A percentile compares a stretch with the other conserved stretches of the same genome.
phyloP scores from a whole-genome alignment of 2,797 vertebrate species.

The Cercopithecus petaurista region DNA sequence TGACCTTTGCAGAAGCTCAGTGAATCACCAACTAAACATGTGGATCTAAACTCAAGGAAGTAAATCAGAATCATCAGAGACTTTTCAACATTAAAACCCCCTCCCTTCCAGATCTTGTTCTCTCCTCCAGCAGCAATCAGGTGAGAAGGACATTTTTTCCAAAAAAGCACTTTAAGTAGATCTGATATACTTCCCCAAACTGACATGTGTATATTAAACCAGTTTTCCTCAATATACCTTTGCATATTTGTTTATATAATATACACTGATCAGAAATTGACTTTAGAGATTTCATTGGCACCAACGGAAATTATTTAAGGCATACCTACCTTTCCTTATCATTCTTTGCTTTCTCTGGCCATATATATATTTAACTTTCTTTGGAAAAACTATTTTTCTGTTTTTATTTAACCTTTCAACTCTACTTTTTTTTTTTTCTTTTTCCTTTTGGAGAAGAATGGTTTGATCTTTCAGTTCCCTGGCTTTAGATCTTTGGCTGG shows the following conservation, averaged over 20 bases:
- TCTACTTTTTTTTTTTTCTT: constrained; percentile 1
- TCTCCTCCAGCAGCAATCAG: background rate
- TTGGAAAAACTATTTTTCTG: constrained; percentile 21
- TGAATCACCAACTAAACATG: background rate
- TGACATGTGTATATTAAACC: background rate
- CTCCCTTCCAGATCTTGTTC: background rate
- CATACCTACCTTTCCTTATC: background rate
- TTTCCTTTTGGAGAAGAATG: constrained; percentile 28
- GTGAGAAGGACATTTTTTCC: background rate
- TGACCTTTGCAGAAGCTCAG: background rate
- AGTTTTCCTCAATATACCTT: background rate
- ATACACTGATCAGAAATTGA: background rate
- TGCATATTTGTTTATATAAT: background rate
- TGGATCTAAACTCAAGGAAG: background rate
- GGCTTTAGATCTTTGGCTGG: background rate
- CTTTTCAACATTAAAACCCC: background rate
- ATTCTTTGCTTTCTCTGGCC: background rate
- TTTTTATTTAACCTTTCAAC: constrained; percentile 58
- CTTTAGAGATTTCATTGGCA: background rate
- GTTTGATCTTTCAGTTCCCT: constrained; percentile 55
- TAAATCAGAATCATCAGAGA: background rate
- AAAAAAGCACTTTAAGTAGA: background rate
- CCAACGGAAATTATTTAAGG: background rate
- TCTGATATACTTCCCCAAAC: background rate
- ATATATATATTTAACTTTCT: constrained; percentile 1